Evolutionary conservation across 1,140 invertebrate species (phyloP).

Genomic region (Dinoponera quadriceps): DNA sequence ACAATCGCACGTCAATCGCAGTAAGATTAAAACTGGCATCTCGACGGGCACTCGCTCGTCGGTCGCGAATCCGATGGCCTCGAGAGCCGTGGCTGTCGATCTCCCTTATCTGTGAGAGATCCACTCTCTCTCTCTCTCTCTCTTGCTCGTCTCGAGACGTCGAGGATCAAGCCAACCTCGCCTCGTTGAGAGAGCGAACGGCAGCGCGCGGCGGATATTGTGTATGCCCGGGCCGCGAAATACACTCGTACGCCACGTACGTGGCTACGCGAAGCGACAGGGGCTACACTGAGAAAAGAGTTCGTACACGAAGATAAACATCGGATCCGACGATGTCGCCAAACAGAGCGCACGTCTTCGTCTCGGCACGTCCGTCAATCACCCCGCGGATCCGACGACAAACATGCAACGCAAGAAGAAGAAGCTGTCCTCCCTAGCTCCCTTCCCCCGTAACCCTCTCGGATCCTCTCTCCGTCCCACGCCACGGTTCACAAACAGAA

Average conservation of each 20-base stretch:
- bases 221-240: constrained; percentile 59
- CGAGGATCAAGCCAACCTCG: constrained; percentile 15
- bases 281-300: constrained; percentile 48
- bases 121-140: not conserved
- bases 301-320: constrained; percentile 72
- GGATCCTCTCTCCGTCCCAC: constrained; percentile 36
- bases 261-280: constrained; percentile 52
- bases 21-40: constrained; percentile 25
- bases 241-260: constrained; percentile 63
- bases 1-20: not conserved
- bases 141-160: constrained; percentile 7
- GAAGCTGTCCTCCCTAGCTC: constrained; percentile 62
- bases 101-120: constrained; percentile 50
- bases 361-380: constrained; percentile 71
- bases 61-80: not conserved
- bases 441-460: not conserved
- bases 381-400: constrained; percentile 70
- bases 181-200: constrained; percentile 28
- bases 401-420: constrained; percentile 75
- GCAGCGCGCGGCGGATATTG: constrained; percentile 15
- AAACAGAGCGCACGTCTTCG: constrained; percentile 64
- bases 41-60: no score
- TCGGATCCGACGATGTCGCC: constrained; percentile 67
- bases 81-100: constrained; percentile 43
- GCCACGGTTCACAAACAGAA: constrained; percentile 65